Base-by-base conservation (phyloP, 2,113 vertebrate genomes). In the Tetrax tetrax region DNA sequence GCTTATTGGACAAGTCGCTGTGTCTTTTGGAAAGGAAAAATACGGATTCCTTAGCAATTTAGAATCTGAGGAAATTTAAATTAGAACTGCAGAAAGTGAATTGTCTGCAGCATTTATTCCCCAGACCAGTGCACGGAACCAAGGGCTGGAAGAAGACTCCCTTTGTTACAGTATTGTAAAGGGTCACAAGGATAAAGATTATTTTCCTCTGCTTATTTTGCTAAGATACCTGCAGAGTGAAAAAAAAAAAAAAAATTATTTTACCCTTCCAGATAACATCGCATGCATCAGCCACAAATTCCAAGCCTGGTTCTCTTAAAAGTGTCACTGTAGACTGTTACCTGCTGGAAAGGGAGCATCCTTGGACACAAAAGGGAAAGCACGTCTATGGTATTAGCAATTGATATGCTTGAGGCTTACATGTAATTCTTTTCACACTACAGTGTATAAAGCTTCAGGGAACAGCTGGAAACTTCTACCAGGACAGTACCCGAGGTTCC, bases 371-470 rank as follows among this genome's bases (percentile, higher is more conserved):
- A 18, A 54, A 35, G 4, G 17, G 11, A n/a, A 83, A 70, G 7
- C 2, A 29, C 0, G 0, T 2, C 25, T 19, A 1, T 6, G 12
- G 4, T 51, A 68, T 10, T 5, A 33, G 38, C 1, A 2, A 87
- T 78, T 38, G 53, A 0, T 29, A n/a, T 5, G 3, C 70, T 33
- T 54, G 25, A 89, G 28, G 65, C 12, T 63, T 33, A 20, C 0
- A 6, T 5, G 4, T 2, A 45, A 35, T 20, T 61, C 15, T 82
- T 54, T 78, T 27, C 43, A 37, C 1, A 5, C 16, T 48, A 3
- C 1, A 64, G 37, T 3, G 5, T 15, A 41, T 63, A 48, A 64
- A 41, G n/a, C 27, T 51, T 27, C 41, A 74, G 37, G 38, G 28
- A 53, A 4, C 61, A 83, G 27, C 22, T 59, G 50, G n/a, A 48